Evolutionary conservation across 2,888 invertebrate species (phyloP), one percentile per base, ranked within the genome.

Genomic region (Vandiemenella viatica): DNA sequence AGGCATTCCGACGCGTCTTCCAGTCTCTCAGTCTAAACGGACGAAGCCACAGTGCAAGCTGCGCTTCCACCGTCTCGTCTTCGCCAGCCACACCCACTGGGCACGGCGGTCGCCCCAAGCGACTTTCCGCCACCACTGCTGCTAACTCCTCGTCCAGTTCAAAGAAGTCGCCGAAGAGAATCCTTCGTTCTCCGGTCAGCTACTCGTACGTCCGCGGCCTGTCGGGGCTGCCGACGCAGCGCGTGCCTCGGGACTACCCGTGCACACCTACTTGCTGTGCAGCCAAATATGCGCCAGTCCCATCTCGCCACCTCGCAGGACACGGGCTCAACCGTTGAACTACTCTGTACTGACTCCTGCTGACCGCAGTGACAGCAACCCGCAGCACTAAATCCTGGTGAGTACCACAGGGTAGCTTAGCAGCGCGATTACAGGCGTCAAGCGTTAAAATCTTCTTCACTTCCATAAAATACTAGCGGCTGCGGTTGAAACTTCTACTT

Each of bases 141-240:
- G 10, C 42, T 13, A 19, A 6, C 19, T 13, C 42, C 6, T 13
- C 6, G 8, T 17, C 19, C 42, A 13, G 19, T 4, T 8, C 19
- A 13, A 78, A 78, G 57, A 79, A 76, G 59, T 60, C 77, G 50
- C 83, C 83, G 1, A 83, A 84, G 62, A 75, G 81, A 57, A 87
- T 88, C 53, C 70, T 87, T 7, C 73, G 88, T 37, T 75, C 83
- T 45, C 87, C 87, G 1, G 80, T 85, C 10, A 75, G 80, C 0
- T 86, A 87, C 64, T 83, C 83, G 7, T 88, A 87, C 64, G 80
- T 84, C 2, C 79, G 79, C 55, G 87, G 87, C 42, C 72, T 85
- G 55, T 86, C 86, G 7, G 87, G 87, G 8, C 67, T 87, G 48
- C 86, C 87, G 6, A 87, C 86, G 1, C 85, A 85, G 62, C 72